Base-by-base conservation (phyloP, 1,140 invertebrate genomes). In the Drosophila nigrodunni region DNA sequence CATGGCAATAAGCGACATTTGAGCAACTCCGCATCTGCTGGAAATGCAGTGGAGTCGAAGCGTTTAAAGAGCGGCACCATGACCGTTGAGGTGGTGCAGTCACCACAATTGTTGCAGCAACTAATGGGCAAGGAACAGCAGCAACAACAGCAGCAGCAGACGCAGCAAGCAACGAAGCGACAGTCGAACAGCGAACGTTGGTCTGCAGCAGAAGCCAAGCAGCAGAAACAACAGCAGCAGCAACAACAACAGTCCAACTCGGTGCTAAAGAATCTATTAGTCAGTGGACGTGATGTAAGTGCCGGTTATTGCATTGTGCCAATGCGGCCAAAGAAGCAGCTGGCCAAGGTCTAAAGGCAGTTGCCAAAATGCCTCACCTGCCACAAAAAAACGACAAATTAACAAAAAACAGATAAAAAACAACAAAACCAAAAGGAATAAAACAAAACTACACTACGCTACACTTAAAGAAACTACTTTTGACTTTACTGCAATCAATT, bases 281-380 rank as follows among this genome's bases (percentile, higher is more conserved):
- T 97, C 92, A 97, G 96, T 94, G 97, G 97, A 88, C 97, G 97
- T 94, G 97, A 98, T 93, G 96, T 97, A 92, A 96, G 96, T 94
- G 96, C 97, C 77, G 97, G 97, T 77, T 98, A 98, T 93, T 97
- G 96, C 93, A 94, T 97, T 92, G 95, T 96, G 80, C 96, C 96
- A 78, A 94, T 94, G 92, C 92, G 94, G 83, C 94, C 94, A 41
- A 92, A 92, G 78, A 90, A 92, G 75, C 87, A 80, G 75, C 61
- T 88, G 59, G 85, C 91, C 44, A 92, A 92, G 78, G 92, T 89
- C 74, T 92, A 92, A 75, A 25, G 35, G 10, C 7, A 54, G 34
- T 3, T 13, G 13, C 30, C n/a, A 54, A 13, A 25, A 39, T 25
- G 55, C 15, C 15, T 39, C 54, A 72, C 68, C 70, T 69, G 71